phyloP scores from a whole-genome alignment of 2,113 vertebrate species.

The Gopherus evgoodei region DNA sequence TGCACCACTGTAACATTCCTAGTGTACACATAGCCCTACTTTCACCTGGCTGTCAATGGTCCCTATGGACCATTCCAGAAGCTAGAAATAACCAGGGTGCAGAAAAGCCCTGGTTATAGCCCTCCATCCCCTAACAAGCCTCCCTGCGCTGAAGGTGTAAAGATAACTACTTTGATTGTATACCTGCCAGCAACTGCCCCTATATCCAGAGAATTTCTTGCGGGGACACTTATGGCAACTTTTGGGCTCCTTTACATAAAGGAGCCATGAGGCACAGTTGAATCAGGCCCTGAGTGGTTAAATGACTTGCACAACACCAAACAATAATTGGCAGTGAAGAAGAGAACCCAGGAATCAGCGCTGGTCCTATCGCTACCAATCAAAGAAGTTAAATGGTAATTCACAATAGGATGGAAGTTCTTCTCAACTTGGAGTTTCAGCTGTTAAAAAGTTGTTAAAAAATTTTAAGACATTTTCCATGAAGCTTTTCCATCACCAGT shows the following conservation, averaged over 20 bases:
- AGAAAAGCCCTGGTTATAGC: neutral
- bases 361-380: neutral
- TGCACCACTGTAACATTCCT: neutral
- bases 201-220: neutral
- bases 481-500: neutral
- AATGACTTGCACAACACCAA: slow-evolving; percentile 41
- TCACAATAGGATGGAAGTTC: neutral
- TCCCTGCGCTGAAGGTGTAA: accelerated
- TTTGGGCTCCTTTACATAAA: slow-evolving; percentile 31
- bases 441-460: neutral
- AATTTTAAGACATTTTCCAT: neutral
- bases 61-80: neutral
- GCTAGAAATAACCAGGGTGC: neutral
- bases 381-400: neutral
- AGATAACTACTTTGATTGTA: neutral
- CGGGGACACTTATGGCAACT: slow-evolving; percentile 4
- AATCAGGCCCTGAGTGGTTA: slow-evolving; percentile 31
- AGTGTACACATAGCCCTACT: neutral
- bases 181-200: neutral
- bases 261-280: slow-evolving; percentile 41
- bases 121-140: neutral
- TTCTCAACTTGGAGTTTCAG: neutral
- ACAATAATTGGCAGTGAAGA: slow-evolving; percentile 22
- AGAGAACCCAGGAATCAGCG: neutral
- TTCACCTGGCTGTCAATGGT: neutral